A percentile compares a stretch with the other conserved stretches of the same genome.
Conservation (phyloP, 2,113 vertebrate genomes). For the Tauraco erythrolophus region DNA sequence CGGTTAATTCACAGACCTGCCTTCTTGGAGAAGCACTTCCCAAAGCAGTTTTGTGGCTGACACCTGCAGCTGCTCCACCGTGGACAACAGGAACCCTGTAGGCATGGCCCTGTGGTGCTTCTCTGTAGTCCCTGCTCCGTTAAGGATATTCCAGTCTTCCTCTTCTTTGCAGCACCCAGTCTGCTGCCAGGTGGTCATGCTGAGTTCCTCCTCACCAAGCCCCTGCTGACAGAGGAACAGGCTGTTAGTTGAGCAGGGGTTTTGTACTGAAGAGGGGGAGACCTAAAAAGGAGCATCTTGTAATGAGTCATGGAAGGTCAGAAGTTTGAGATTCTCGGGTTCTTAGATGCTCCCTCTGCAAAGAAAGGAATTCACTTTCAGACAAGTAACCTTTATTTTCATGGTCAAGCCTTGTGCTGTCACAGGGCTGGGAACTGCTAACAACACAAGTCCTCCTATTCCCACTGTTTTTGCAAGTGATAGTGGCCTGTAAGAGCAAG, state of each 20-base stretch:
- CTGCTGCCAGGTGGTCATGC: fast-evolving
- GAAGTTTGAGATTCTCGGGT: neutral
- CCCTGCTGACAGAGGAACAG: neutral
- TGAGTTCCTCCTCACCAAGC: neutral
- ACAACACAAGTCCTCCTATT: neutral
- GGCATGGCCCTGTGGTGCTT: fast-evolving
- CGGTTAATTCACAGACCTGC: neutral
- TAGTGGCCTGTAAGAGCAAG: neutral
- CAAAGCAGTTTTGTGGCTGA: neutral
- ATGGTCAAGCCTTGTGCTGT: neutral
- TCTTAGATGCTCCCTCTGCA: neutral
- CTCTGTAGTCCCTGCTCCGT: neutral
- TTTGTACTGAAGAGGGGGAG: neutral
- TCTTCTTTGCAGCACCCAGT: fast-evolving
- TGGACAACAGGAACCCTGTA: fast-evolving
- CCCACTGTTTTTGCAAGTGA: neutral
- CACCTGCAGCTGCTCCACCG: fast-evolving
- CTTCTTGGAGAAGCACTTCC: neutral
- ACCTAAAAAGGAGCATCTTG: neutral
- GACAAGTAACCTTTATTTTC: neutral
- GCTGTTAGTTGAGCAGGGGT: too few relatives aligned
- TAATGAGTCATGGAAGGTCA: neutral
- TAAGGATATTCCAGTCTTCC: neutral
- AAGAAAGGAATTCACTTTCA: neutral
- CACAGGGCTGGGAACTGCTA: neutral